Evolutionary conservation across 2,888 invertebrate genomes (phyloP).

Genomic region (Phyllotreta cruciferae): DNA sequence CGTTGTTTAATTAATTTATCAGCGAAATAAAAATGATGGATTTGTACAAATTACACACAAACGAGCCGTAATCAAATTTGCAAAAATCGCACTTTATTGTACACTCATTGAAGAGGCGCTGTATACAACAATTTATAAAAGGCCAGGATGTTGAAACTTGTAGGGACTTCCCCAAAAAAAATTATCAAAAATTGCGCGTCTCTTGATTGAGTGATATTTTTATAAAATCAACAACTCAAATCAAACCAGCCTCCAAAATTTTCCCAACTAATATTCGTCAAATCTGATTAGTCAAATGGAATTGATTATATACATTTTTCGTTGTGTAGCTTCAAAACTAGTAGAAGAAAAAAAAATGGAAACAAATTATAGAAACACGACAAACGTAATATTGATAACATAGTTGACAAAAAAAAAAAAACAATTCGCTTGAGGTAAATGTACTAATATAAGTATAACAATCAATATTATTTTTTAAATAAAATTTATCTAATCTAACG

Average conservation of each 20-base stretch:
- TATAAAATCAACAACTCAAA: neutral
- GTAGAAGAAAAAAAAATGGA: constrained; percentile 8
- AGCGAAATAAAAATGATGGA: no score
- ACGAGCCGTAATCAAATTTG: no score
- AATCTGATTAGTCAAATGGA: constrained; percentile 50
- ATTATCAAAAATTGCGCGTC: no score
- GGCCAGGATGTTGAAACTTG: no score
- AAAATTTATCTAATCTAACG: neutral
- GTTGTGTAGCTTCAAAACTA: constrained; percentile 18
- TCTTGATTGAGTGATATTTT: neutral
- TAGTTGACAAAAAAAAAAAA: neutral
- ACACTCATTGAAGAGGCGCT: no score
- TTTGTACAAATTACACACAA: no score
- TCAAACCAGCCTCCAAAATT: no score
- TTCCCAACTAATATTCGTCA: constrained; percentile 33
- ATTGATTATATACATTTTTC: constrained; percentile 46
- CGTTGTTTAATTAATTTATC: no score
- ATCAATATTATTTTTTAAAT: constrained; percentile 6
- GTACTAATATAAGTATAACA: constrained; percentile 6
- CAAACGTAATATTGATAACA: constrained; percentile 6
- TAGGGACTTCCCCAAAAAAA: no score
- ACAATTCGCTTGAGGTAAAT: constrained; percentile 5
- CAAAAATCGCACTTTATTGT: no score
- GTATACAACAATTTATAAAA: no score
- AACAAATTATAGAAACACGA: neutral